phyloP scores from a whole-genome alignment of 2,113 vertebrate genomes.

The Dermatemys mawii region DNA sequence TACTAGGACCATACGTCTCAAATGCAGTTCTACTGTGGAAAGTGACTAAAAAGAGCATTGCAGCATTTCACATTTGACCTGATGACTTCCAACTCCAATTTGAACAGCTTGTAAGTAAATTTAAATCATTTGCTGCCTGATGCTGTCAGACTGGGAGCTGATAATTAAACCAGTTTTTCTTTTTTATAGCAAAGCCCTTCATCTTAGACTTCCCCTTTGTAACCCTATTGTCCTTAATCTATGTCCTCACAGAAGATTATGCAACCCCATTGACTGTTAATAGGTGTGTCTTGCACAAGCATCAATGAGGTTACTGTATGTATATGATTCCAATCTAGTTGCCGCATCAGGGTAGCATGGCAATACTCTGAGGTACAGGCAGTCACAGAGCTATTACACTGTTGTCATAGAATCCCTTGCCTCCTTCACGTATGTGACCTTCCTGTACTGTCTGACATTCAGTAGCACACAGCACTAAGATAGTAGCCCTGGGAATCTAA shows the following conservation, averaged over 20 bases:
- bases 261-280: background rate
- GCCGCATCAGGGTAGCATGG: background rate
- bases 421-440: background rate
- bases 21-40: background rate
- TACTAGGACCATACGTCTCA: background rate
- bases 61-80: background rate
- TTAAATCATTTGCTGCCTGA: background rate
- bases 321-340: background rate
- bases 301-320: background rate
- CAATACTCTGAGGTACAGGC: background rate
- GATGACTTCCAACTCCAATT: background rate
- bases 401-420: background rate
- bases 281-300: background rate
- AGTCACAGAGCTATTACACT: background rate
- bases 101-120: background rate
- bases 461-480: background rate
- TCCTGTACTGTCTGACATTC: background rate
- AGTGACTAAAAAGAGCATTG: background rate
- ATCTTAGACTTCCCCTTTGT: background rate
- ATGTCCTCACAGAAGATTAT: background rate
- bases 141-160: background rate
- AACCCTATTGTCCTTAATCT: background rate
- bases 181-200: background rate
- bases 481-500: background rate
- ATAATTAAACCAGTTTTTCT: background rate